Conservation (phyloP, 2,113 vertebrate species). For the Gallinago undulata region DNA sequence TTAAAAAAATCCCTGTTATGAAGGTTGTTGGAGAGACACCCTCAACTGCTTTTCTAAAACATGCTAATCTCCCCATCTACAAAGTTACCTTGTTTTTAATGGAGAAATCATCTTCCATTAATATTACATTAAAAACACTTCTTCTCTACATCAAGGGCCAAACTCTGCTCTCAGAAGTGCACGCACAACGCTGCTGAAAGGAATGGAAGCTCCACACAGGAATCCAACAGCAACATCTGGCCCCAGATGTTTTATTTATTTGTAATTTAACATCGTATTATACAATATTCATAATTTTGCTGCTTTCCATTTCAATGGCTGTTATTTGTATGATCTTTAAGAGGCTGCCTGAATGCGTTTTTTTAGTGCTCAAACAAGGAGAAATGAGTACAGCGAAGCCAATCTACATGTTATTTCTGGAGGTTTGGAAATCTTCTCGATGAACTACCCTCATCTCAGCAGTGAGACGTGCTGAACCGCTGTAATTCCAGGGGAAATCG, state of each 20-base stretch:
- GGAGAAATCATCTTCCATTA: constrained; percentile 13
- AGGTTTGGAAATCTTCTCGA: constrained; percentile 22
- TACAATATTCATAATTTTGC: constrained; percentile 66
- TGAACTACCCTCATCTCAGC: neutral
- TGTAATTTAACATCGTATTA: constrained; percentile 37
- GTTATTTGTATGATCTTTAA: constrained; percentile 52
- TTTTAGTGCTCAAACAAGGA: constrained; percentile 33
- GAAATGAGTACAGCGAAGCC: neutral
- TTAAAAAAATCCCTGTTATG: neutral
- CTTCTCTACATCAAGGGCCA: constrained; percentile 17
- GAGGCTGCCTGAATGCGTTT: neutral
- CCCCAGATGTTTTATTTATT: constrained; percentile 65
- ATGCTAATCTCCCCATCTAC: neutral
- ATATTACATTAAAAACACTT: constrained; percentile 32
- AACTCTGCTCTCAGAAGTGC: neutral
- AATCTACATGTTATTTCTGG: neutral
- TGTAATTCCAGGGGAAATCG: neutral
- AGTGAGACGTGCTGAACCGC: neutral
- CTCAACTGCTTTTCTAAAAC: neutral
- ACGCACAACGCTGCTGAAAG: neutral
- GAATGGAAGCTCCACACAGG: neutral
- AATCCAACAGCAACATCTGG: constrained; percentile 58
- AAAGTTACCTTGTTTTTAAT: constrained; percentile 6
- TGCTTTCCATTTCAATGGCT: constrained; percentile 62
- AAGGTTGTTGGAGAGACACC: neutral